Conservation (phyloP, 1,140 invertebrate species). For the Bombus impatiens region DNA sequence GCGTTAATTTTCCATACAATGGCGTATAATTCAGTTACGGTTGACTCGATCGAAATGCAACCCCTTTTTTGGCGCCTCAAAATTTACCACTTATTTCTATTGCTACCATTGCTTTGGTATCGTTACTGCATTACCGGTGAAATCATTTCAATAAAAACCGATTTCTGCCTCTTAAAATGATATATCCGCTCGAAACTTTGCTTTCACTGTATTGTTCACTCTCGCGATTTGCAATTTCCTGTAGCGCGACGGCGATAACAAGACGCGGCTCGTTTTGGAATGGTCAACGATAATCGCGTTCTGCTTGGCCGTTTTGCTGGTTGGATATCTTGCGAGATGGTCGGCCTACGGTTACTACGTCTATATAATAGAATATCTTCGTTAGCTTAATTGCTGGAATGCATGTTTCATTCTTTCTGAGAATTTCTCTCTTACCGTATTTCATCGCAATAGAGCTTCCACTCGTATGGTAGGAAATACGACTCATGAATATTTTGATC, state of each 20-base stretch:
- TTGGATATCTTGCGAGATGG: background rate
- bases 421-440: background rate
- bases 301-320: background rate
- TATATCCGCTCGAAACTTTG: background rate
- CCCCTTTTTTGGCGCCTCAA: background rate
- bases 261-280: background rate
- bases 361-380: background rate
- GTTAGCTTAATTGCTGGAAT: conserved; percentile 21
- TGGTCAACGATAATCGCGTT: background rate
- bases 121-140: too few species aligned
- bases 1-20: background rate
- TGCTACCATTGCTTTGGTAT: background rate
- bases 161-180: background rate
- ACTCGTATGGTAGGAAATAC: background rate
- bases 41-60: background rate
- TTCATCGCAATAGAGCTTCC: background rate
- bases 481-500: conserved; percentile 35
- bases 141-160: background rate
- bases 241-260: too few species aligned
- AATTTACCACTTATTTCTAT: too few species aligned
- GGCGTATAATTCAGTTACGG: background rate
- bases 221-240: background rate
- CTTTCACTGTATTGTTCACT: background rate
- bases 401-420: background rate
- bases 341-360: background rate